Evolutionary conservation across 2,888 invertebrate species (phyloP).

Genomic region (Marasmarcha lunaedactyla): DNA sequence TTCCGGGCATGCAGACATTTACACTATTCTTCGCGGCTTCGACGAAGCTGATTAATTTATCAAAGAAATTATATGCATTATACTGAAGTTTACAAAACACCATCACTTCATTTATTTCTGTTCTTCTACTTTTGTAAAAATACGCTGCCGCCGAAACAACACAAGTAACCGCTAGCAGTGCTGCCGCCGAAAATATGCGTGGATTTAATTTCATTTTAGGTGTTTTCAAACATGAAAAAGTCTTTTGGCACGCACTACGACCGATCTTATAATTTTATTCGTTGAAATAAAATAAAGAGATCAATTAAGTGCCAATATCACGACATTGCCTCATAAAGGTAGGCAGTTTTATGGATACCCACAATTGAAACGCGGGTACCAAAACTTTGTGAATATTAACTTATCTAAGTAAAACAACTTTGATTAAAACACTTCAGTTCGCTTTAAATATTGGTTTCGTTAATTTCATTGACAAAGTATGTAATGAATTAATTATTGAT

Average conservation of each 20-base stretch:
- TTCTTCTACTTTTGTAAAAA: conserved; percentile 44
- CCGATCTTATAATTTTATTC: conserved; percentile 41
- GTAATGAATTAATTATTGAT: no score
- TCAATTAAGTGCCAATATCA: conserved; percentile 24
- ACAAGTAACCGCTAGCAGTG: conserved; percentile 50
- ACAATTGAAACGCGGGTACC: conserved; percentile 11
- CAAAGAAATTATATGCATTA: conserved; percentile 55
- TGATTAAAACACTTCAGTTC: no score
- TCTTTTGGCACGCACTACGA: conserved; percentile 23
- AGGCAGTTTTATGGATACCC: conserved; percentile 31
- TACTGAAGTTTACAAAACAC: conserved; percentile 60
- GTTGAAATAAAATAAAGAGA: conserved; percentile 45
- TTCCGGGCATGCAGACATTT: conserved; percentile 58
- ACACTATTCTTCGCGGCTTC: conserved; percentile 46
- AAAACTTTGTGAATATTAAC: background rate
- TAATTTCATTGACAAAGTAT: no score
- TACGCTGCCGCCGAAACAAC: conserved; percentile 52
- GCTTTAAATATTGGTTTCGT: no score
- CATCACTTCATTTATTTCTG: conserved; percentile 59
- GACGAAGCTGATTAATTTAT: conserved; percentile 51
- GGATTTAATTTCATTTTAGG: conserved; percentile 51
- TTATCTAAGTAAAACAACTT: no score
- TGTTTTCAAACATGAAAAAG: conserved; percentile 46
- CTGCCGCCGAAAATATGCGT: conserved; percentile 46
- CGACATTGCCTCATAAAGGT: conserved; percentile 16